Conservation (phyloP, 2,888 invertebrate species). For the Perizoma flavofasciatum region DNA sequence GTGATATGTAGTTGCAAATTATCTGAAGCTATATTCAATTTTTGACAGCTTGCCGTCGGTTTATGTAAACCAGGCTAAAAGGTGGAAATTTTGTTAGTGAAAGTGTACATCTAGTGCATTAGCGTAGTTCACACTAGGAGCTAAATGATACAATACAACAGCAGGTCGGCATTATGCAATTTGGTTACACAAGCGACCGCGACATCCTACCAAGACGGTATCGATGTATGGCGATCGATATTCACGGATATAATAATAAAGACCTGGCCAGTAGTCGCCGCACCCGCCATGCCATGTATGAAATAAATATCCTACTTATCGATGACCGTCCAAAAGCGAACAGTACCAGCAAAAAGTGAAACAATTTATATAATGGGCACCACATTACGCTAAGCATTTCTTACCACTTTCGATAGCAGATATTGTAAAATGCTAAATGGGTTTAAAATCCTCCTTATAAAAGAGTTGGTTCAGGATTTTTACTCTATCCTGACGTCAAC, state of each 20-base stretch:
- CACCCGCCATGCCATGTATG: slow-evolving; percentile 11
- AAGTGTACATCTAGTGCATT: slow-evolving; percentile 63
- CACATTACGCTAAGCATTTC: slow-evolving; percentile 1
- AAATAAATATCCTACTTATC: slow-evolving; percentile 3
- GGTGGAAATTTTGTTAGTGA: slow-evolving; percentile 58
- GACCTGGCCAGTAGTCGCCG: slow-evolving; percentile 6
- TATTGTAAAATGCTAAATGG: too few species aligned
- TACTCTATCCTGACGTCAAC: too few species aligned
- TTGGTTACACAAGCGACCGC: slow-evolving; percentile 44
- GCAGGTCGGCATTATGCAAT: slow-evolving; percentile 51
- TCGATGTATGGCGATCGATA: slow-evolving; percentile 35
- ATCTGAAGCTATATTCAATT: not conserved
- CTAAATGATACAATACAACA: slow-evolving; percentile 55
- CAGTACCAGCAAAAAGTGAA: slow-evolving; percentile 13
- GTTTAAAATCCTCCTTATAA: too few species aligned
- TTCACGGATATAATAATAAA: slow-evolving; percentile 30
- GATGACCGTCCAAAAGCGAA: slow-evolving; percentile 16
- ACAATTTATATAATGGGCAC: slow-evolving; percentile 3
- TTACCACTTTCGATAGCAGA: too few species aligned
- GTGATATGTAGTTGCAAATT: slow-evolving; percentile 1
- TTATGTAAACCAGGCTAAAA: slow-evolving; percentile 29
- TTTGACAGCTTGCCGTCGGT: slow-evolving; percentile 1
- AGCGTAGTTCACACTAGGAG: slow-evolving; percentile 65
- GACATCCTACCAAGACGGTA: slow-evolving; percentile 25
- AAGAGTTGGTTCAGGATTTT: too few species aligned